Evolutionary conservation across 92 coral and sea anemone species (phyloP).

Genomic region (Epizoanthus rinbou): DNA sequence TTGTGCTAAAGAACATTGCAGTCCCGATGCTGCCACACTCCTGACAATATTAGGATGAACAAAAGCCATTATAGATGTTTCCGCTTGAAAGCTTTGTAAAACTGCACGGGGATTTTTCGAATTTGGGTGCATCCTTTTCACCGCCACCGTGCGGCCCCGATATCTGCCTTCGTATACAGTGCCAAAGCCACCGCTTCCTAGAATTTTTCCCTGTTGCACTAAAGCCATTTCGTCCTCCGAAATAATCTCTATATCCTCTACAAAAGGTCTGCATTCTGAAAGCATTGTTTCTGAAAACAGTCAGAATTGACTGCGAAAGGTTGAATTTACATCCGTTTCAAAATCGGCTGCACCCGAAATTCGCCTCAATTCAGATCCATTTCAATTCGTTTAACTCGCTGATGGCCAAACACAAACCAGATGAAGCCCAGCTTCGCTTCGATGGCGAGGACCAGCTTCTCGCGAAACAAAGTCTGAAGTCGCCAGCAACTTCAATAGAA

Average conservation of each 20-base stretch:
- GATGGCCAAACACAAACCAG: background rate
- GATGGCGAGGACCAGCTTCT: constrained; percentile 83
- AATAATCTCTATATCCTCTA: constrained; percentile 79
- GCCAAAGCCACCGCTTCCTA: constrained; percentile 99
- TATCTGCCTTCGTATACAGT: constrained; percentile 83
- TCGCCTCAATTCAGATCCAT: constrained; percentile 55
- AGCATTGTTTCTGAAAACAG: constrained; percentile 69
- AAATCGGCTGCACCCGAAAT: constrained; percentile 58
- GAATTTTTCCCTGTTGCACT: constrained; percentile 72
- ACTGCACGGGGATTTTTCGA: constrained; percentile 95
- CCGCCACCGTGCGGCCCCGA: constrained; percentile 83
- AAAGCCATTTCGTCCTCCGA: constrained; percentile 80
- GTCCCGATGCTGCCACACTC: constrained; percentile 78
- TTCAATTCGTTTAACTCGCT: background rate
- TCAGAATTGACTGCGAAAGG: constrained; percentile 66
- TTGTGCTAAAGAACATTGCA: constrained; percentile 68
- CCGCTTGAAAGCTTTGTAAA: constrained; percentile 94
- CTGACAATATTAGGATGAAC: constrained; percentile 88
- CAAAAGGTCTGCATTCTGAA: constrained; percentile 69
- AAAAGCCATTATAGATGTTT: constrained; percentile 82
- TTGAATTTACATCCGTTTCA: constrained; percentile 56
- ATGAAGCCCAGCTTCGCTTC: constrained; percentile 58
- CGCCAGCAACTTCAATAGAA: constrained; percentile 93
- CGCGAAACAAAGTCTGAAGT: constrained; percentile 60
- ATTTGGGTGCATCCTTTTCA: constrained; percentile 84